A percentile compares a stretch with the other conserved stretches of the same genome.
Conservation (phyloP, 2,888 invertebrate species). For the Spilosoma lubricipeda region DNA sequence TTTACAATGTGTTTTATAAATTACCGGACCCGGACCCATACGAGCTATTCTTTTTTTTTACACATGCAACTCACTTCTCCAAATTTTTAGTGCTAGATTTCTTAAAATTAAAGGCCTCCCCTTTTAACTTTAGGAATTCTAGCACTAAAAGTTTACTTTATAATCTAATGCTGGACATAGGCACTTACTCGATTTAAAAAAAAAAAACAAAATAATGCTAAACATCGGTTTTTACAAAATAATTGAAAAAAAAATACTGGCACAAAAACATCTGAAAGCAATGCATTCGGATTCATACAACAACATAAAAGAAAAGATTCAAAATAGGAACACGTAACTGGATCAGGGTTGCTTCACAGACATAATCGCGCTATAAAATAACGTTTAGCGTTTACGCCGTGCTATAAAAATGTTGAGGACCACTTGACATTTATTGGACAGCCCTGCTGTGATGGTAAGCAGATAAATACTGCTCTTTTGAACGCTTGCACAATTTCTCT, state of each 20-base stretch:
- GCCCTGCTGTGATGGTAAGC: constrained; percentile 38
- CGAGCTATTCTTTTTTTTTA: no score
- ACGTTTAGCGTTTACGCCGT: constrained; percentile 62
- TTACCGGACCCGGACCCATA: no score
- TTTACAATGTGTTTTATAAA: no score
- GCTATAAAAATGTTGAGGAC: constrained; percentile 63
- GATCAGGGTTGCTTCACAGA: constrained; percentile 57
- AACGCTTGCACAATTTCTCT: constrained; percentile 1
- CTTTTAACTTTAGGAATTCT: no score
- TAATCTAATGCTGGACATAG: no score
- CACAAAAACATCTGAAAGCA: background rate
- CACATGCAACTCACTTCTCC: no score
- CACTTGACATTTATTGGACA: constrained; percentile 68
- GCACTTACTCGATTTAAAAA: no score
- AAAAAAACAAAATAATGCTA: no score
- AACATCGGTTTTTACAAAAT: no score
- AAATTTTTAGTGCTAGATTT: no score
- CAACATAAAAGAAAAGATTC: constrained; percentile 33
- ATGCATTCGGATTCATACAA: background rate
- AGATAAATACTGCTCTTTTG: constrained; percentile 15
- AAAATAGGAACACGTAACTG: constrained; percentile 55
- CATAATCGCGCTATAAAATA: constrained; percentile 69
- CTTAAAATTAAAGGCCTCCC: no score
- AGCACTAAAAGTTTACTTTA: no score
- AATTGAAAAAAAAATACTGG: background rate